phyloP scores from a whole-genome alignment of 2,797 vertebrate species.

The Podarcis lilfordi region DNA sequence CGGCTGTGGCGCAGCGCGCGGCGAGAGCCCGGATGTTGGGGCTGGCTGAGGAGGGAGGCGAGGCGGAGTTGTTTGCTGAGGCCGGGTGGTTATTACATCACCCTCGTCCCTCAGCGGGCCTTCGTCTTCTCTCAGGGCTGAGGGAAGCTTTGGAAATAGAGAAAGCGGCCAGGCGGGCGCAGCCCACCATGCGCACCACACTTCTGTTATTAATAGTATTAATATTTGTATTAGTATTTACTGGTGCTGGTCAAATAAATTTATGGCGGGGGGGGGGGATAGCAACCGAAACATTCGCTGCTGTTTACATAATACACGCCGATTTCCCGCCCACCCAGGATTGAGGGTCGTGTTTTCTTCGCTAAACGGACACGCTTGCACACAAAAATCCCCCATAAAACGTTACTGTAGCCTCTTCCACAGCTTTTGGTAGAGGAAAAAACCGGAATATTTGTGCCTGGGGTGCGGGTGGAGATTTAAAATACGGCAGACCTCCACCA shows the following conservation, averaged over 20 bases:
- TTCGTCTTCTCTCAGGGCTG: constrained; percentile 15
- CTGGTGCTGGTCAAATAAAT: too few species aligned
- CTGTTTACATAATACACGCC: too few species aligned
- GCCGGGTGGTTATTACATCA: constrained; percentile 58
- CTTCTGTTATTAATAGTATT: too few species aligned
- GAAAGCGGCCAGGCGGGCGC: too few species aligned
- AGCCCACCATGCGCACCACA: background rate
- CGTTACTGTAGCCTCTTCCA: background rate
- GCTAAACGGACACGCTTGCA: too few species aligned
- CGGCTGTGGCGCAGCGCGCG: background rate
- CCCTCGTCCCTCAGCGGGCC: background rate
- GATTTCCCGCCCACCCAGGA: too few species aligned
- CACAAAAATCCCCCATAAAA: background rate
- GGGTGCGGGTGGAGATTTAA: background rate
- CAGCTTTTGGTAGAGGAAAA: background rate
- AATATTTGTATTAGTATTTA: background rate
- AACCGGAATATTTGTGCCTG: background rate
- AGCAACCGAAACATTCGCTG: too few species aligned
- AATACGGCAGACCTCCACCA: background rate
- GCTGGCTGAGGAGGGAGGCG: accelerated
- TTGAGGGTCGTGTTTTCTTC: background rate
- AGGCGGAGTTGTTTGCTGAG: background rate
- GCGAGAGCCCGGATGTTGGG: constrained; percentile 41
- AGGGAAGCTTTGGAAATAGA: background rate
- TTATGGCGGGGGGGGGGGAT: too few species aligned